Evolutionary conservation across 1,140 invertebrate species (phyloP).

Genomic region (Whitmania pigra): DNA sequence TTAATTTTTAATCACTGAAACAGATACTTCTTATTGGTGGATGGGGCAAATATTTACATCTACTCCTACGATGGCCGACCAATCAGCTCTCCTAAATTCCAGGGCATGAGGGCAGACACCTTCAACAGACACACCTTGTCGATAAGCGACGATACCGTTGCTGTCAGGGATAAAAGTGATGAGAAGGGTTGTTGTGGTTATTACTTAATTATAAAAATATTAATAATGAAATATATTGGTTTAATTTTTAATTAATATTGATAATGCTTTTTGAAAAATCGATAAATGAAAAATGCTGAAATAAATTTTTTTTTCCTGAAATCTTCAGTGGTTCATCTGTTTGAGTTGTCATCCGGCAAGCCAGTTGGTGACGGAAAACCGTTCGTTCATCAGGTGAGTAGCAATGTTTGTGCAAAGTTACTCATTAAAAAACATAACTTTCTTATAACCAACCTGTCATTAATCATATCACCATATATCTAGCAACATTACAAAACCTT

Average conservation of each 20-base stretch:
- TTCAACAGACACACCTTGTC: slow-evolving; percentile 54
- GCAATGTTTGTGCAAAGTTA: too few relatives aligned
- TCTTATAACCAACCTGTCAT: too few relatives aligned
- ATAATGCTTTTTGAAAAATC: too few relatives aligned
- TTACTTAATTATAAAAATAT: too few relatives aligned
- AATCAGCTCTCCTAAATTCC: slow-evolving; percentile 63
- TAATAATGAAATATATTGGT: not conserved
- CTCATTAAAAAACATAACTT: too few relatives aligned
- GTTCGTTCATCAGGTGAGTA: slow-evolving; percentile 45
- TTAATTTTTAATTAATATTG: slow-evolving; percentile 24
- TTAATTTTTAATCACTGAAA: slow-evolving; percentile 29
- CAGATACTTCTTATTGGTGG: slow-evolving; percentile 71
- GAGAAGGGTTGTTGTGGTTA: slow-evolving; percentile 52
- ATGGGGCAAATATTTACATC: slow-evolving; percentile 59
- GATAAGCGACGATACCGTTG: slow-evolving; percentile 68
- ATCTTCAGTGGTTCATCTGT: slow-evolving; percentile 64
- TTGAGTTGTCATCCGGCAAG: slow-evolving; percentile 62
- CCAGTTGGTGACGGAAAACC: slow-evolving; percentile 55
- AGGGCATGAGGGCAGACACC: slow-evolving; percentile 55
- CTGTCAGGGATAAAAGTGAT: slow-evolving; percentile 66
- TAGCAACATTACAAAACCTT: too few relatives aligned
- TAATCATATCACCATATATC: too few relatives aligned
- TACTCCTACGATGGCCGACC: slow-evolving; percentile 79
- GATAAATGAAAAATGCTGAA: too few relatives aligned
- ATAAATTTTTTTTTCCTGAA: too few relatives aligned